A percentile compares a stretch with the other conserved stretches of the same genome.
phyloP scores from a whole-genome alignment of 2,888 invertebrate genomes.

The Meloe dianella region DNA sequence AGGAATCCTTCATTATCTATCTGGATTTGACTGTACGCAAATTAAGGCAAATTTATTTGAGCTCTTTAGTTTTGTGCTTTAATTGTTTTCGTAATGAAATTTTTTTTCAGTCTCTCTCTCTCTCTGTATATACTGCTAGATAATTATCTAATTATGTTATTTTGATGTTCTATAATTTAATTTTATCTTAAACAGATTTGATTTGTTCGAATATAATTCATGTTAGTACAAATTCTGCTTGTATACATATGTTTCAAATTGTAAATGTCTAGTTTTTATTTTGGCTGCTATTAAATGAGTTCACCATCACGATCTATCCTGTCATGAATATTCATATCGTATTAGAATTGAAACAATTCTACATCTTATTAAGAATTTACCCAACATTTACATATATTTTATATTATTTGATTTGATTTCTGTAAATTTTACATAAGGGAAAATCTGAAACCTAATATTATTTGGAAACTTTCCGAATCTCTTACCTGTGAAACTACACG shows the following conservation, averaged over 20 bases:
- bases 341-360: slow-evolving; percentile 1
- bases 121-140: too few species aligned
- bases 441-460: background rate
- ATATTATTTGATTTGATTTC: slow-evolving; percentile 2
- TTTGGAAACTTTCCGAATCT: background rate
- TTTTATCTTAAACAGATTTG: too few species aligned
- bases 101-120: background rate
- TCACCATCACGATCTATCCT: background rate
- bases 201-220: too few species aligned
- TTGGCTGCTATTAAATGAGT: background rate
- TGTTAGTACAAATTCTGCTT: too few species aligned
- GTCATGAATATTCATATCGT: background rate
- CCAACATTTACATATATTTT: background rate
- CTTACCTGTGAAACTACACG: background rate
- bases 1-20: background rate
- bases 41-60: background rate
- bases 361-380: background rate
- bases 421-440: background rate
- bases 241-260: too few species aligned
- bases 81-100: too few species aligned
- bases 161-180: too few species aligned
- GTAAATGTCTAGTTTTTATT: too few species aligned
- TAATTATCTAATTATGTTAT: too few species aligned
- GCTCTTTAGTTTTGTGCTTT: background rate
- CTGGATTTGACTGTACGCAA: background rate